These are phyloP conservation scores for Rosalia funebris DNA, from an alignment of 2,888 invertebrate species.

Conservation along the genomic window DNA sequence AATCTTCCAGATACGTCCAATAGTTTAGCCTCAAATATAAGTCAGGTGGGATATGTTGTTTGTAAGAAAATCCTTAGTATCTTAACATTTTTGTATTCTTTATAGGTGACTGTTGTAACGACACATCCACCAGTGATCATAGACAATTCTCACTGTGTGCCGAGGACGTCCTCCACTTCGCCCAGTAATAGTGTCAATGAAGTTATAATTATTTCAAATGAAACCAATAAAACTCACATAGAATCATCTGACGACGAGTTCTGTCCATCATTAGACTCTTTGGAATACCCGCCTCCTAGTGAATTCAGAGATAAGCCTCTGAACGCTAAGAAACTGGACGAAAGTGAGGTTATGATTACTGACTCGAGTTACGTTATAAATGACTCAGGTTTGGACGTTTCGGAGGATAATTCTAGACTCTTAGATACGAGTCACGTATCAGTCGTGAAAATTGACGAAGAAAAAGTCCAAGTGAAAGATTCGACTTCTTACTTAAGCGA, in stretches of 20 bases:
- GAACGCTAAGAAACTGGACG: constrained; percentile 78
- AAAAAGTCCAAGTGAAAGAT: constrained; percentile 78
- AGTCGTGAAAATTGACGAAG: constrained; percentile 88
- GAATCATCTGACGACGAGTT: constrained; percentile 80
- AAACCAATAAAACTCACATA: constrained; percentile 76
- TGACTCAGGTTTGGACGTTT: constrained; percentile 73
- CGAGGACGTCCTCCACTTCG: constrained; percentile 63
- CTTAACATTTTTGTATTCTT: constrained; percentile 13
- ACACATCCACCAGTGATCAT: constrained; percentile 84
- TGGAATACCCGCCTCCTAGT: constrained; percentile 70
- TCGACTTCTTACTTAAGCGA: constrained; percentile 65
- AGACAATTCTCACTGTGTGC: constrained; percentile 67
- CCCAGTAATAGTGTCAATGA: constrained; percentile 71
- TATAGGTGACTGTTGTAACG: constrained; percentile 82
- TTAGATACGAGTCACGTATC: constrained; percentile 89
- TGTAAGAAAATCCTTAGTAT: not conserved
- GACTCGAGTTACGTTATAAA: constrained; percentile 75
- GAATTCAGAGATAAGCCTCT: constrained; percentile 62
- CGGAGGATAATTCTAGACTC: constrained; percentile 61
- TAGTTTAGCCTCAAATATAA: constrained; percentile 78
- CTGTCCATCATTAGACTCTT: constrained; percentile 78
- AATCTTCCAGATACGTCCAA: constrained; percentile 73
- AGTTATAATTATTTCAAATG: constrained; percentile 83
- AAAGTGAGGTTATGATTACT: constrained; percentile 86
- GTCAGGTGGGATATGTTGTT: constrained; percentile 65